Evolutionary conservation across 2,888 invertebrate genomes (phyloP).

Genomic region (Lasioglossum oenotherae): DNA sequence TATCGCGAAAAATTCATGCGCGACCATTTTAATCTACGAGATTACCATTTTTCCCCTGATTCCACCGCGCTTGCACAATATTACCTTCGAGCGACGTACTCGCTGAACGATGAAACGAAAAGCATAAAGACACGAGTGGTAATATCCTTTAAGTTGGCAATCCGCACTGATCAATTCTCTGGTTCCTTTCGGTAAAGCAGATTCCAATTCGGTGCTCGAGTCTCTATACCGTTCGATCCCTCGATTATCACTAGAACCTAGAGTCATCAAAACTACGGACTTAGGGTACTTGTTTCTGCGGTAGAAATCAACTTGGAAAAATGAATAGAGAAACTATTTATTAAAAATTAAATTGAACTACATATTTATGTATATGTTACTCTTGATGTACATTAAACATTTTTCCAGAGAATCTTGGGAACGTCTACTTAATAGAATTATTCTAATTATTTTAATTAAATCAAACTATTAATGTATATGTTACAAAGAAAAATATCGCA

Average conservation of each 20-base stretch:
- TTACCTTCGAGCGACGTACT: neutral
- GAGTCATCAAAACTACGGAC: neutral
- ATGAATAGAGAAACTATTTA: too few relatives aligned
- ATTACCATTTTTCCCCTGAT: neutral
- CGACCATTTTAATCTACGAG: neutral
- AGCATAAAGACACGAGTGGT: neutral
- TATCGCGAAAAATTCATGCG: constrained; percentile 14
- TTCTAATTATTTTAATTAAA: too few relatives aligned
- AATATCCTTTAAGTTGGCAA: neutral
- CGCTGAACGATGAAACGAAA: neutral
- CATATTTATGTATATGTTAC: too few relatives aligned
- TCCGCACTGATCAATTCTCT: neutral
- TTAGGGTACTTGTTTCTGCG: neutral
- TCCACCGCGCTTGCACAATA: neutral
- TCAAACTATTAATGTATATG: too few relatives aligned
- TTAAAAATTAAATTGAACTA: too few relatives aligned
- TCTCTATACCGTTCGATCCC: constrained; percentile 11
- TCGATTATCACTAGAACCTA: neutral
- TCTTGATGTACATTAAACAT: too few relatives aligned
- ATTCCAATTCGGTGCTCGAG: neutral
- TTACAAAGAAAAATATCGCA: too few relatives aligned
- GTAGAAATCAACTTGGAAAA: too few relatives aligned
- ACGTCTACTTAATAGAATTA: too few relatives aligned
- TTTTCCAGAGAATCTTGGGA: too few relatives aligned
- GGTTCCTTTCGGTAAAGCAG: neutral